phyloP scores from a whole-genome alignment of 1,140 invertebrate species.

The Drosophila asahinai region DNA sequence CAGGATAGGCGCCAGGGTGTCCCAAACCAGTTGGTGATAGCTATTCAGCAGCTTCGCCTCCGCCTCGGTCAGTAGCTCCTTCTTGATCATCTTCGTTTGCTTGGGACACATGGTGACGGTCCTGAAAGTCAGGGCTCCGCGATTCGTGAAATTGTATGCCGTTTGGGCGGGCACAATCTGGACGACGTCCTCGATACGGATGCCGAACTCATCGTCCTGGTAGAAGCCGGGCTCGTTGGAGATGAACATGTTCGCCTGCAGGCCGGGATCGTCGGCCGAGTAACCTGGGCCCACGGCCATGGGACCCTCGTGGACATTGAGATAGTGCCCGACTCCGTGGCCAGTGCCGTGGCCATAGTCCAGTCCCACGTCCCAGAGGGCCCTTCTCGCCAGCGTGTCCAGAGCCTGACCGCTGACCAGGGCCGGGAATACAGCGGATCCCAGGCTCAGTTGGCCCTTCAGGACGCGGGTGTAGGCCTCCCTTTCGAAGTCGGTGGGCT shows the following conservation, averaged over 20 bases:
- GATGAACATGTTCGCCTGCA: constrained; percentile 95
- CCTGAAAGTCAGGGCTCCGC: constrained; percentile 94
- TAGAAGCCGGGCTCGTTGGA: constrained; percentile 96
- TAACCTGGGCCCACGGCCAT: constrained; percentile 90
- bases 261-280: constrained; percentile 90
- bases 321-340: constrained; percentile 97
- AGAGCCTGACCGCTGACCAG: constrained; percentile 92
- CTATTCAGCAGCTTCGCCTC: constrained; percentile 93
- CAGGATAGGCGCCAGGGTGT: constrained; percentile 90
- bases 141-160: constrained; percentile 89
- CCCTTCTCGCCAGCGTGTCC: constrained; percentile 94
- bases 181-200: constrained; percentile 97
- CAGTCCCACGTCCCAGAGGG: constrained; percentile 96
- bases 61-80: constrained; percentile 90
- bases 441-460: constrained; percentile 94
- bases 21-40: constrained; percentile 91
- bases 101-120: constrained; percentile 97
- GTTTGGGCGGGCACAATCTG: constrained; percentile 87
- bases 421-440: constrained; percentile 91
- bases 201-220: constrained; percentile 94
- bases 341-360: constrained; percentile 99
- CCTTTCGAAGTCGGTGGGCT: constrained; percentile 91
- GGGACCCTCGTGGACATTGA: constrained; percentile 98
- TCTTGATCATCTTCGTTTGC: constrained; percentile 94
- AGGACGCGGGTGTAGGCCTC: constrained; percentile 97